Conservation (phyloP, 2,888 invertebrate genomes). For the Nephrotoma appendiculata region DNA sequence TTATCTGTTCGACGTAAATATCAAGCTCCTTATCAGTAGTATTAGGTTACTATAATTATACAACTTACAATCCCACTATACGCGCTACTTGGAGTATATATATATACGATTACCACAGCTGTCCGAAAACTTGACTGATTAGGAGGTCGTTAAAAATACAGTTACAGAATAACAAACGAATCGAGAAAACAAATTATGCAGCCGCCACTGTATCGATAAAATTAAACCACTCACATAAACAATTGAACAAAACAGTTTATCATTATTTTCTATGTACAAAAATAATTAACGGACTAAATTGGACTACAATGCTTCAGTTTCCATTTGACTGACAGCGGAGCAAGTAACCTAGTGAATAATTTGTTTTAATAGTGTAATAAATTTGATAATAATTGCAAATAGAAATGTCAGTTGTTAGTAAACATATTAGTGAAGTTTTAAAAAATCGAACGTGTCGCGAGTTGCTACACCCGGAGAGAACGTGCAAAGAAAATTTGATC, state of each 20-base stretch:
- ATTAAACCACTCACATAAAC: neutral
- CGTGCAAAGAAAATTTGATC: neutral
- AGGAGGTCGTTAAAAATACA: no score
- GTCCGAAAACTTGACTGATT: neutral
- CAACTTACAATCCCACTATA: neutral
- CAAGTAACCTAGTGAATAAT: neutral
- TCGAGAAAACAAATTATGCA: neutral
- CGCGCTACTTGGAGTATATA: neutral
- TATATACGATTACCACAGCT: neutral
- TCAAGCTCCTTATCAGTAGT: neutral
- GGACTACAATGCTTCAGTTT: neutral
- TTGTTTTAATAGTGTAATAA: neutral
- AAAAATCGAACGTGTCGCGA: neutral
- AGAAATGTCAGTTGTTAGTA: neutral
- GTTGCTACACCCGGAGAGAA: neutral
- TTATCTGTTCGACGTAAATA: neutral
- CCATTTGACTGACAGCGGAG: neutral
- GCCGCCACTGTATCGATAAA: neutral
- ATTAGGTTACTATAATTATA: neutral
- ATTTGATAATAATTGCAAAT: neutral
- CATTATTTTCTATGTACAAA: neutral
- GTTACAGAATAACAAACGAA: neutral
- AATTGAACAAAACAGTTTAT: neutral
- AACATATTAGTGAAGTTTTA: neutral
- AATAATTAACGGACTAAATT: neutral